These are phyloP conservation scores for Gonatopus flavifemur DNA, from an alignment of 1,140 invertebrate genomes.

Conservation along the genomic window DNA sequence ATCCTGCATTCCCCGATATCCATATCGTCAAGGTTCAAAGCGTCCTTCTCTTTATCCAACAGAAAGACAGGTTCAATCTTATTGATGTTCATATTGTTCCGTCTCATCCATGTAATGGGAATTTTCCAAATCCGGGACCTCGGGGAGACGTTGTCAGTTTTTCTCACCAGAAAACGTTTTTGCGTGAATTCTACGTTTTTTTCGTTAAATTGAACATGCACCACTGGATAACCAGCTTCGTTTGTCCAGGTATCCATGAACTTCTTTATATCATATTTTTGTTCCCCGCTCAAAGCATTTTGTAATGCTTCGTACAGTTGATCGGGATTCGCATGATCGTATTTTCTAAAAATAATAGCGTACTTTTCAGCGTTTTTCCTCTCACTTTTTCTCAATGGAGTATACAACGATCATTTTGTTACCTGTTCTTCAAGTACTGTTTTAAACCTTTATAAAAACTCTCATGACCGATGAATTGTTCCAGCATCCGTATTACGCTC, in stretches of 20 bases:
- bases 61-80: conserved; percentile 36
- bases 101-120: conserved; percentile 62
- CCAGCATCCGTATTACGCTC: conserved; percentile 80
- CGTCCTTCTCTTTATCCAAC: conserved; percentile 28
- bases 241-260: conserved; percentile 84
- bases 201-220: conserved; percentile 61
- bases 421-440: conserved; percentile 62
- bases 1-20: conserved; percentile 51
- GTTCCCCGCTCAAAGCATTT: conserved; percentile 49
- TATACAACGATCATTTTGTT: conserved; percentile 6
- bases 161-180: conserved; percentile 57
- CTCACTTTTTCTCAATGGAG: not conserved
- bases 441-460: conserved; percentile 70
- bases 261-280: conserved; percentile 61
- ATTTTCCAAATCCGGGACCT: conserved; percentile 60
- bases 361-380: not conserved
- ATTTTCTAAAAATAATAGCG: conserved; percentile 55
- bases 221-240: conserved; percentile 81
- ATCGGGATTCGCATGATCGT: conserved; percentile 68
- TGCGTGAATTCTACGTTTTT: conserved; percentile 50
- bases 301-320: conserved; percentile 72
- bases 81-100: conserved; percentile 40
- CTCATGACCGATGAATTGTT: conserved; percentile 70
- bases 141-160: conserved; percentile 20
- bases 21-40: conserved; percentile 4